Evolutionary conservation across 2,797 vertebrate genomes (phyloP), one percentile per base, ranked within the genome.

Genomic region (Ctenochaetus hawaiiensis): DNA sequence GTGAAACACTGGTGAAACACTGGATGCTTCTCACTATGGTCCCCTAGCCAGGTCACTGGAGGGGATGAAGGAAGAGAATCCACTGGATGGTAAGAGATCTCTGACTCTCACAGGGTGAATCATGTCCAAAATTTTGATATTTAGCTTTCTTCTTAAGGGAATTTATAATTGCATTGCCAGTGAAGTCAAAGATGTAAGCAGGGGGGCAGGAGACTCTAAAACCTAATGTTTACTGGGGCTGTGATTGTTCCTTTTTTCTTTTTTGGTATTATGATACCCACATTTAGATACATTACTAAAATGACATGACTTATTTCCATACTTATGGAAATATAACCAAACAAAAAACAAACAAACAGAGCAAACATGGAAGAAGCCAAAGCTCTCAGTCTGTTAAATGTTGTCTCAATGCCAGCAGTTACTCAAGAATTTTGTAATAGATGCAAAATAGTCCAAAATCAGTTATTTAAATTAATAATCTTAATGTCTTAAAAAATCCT

Each of bases 61-160:
- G 89, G 87, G 88, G 84, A 94, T 95, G 93, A 95, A 94, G 88
- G 92, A 91, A 82, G 92, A 93, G 79, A 93, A 77, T 85, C 86
- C 93, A 81, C 90, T 93, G 88, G 93, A 95, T 92, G 94, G 93
- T 95, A 93, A 94, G 82, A 67, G 9, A 7, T 12, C 20, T 71
- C 62, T 65, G 8, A 45, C 66, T 60, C 51, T 45, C 44, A 4
- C 1, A 12, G 6, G 16, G 44, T 60, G 41, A 70, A 62, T 67
- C 37, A 12, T 41, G 11, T 43, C 30, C 8, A 44, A 37, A 45
- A 22, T 22, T 11, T 16, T 6, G 4, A 52, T 37, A 30, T 20
- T 10, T 23, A 57, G n/a, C n/a, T 65, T 22, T 30, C 20, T 4
- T 23, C 10, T 3, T 2, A 59, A 11, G 20, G 60, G 8, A 23